phyloP scores from a whole-genome alignment of 2,113 vertebrate genomes.

The Glareola pratincola region DNA sequence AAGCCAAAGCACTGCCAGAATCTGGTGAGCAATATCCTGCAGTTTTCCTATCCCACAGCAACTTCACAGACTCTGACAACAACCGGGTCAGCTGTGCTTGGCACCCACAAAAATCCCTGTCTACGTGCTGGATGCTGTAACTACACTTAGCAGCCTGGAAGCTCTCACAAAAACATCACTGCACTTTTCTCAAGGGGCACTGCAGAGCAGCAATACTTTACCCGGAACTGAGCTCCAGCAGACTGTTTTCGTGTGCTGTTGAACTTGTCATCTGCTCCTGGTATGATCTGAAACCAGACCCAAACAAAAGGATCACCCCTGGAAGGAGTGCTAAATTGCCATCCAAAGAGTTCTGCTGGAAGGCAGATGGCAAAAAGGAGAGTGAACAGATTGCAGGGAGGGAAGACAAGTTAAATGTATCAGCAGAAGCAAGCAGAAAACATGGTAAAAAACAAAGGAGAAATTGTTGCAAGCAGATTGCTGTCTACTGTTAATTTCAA shows the following conservation, averaged over 20 bases:
- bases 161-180: not conserved
- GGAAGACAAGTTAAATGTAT: not conserved
- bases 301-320: not conserved
- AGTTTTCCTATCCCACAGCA: not conserved
- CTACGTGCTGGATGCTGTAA: not conserved
- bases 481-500: not conserved
- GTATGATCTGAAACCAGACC: conserved; percentile 5
- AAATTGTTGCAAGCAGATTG: not conserved
- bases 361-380: not conserved
- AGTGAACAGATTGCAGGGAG: not conserved
- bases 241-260: conserved; percentile 78
- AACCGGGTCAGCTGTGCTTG: not conserved
- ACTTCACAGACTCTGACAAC: not conserved
- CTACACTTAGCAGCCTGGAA: not conserved
- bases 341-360: not conserved
- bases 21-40: not conserved
- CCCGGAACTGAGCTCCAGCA: conserved; percentile 79
- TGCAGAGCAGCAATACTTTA: not conserved
- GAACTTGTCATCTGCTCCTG: conserved; percentile 65
- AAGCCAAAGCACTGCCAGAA: not conserved
- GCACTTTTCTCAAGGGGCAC: not conserved
- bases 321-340: not conserved
- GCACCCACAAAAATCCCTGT: not conserved
- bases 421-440: not conserved
- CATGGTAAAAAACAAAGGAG: not conserved